Base-by-base conservation (phyloP, 2,797 vertebrate genomes). In the Adelosebastes latens region DNA sequence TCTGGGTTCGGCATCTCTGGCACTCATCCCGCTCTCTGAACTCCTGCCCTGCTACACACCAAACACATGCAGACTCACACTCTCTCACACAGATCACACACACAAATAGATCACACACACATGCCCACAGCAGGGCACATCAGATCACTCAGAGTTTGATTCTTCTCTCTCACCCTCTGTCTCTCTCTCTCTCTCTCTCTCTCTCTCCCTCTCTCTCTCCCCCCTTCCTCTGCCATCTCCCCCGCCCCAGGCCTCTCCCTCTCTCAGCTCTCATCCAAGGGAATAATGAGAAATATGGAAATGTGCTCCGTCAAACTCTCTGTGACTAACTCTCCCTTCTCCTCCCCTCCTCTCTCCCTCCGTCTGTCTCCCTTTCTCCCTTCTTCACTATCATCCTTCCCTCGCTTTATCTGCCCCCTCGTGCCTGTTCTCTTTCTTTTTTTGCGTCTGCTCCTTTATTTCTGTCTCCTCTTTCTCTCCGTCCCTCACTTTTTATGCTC, bases 221-320 rank as follows among this genome's bases (percentile, higher is more conserved):
- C 79, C 55, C 55, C 25, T 63, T 52, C 59, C 72, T 62, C 79
- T 34, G 16, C 80, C 36, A 6, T 67, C 85, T 59, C 80, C 84
- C 83, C 82, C 53, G 36, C 86, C 81, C 85, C 72, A 14, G 81
- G 86, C 79, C 75, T 78, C 86, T 70, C 89, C 83, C 79, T 86
- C 86, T 84, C 90, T 80, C 86, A 88, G 86, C 86, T 91, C 89
- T 87, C 89, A 91, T 93, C 92, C 93, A 92, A 91, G 87, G 90
- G 93, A 94, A 94, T 94, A 94, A 94, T 94, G 92, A 92, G 92
- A 95, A 94, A 95, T 94, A 95, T 94, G 93, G 92, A 94, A 94
- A 94, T 95, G 84, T 89, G 74, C 87, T 89, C 87, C 71, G 79
- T 93, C 93, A 93, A 92, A 93, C 89, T 92, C 85, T 86, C 88